These are phyloP conservation scores for Xiphophorus couchianus DNA, from an alignment of 2,113 vertebrate genomes.

Conservation along the genomic window DNA sequence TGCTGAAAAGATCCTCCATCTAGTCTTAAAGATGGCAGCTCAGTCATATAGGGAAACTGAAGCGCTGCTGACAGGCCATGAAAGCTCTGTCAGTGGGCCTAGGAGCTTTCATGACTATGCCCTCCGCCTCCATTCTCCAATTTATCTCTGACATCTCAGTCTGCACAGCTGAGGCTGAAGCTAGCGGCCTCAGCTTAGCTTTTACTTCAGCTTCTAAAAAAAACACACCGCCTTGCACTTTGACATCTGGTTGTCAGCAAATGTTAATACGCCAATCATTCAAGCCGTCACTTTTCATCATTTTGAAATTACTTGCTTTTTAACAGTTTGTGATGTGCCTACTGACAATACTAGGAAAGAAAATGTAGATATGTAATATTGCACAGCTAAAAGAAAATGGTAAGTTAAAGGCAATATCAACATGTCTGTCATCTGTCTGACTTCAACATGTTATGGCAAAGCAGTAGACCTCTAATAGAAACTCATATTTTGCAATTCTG, in stretches of 20 bases:
- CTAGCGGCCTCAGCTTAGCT: conserved; percentile 23
- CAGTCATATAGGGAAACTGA: conserved; percentile 13
- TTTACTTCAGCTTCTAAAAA: conserved; percentile 16
- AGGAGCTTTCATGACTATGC: conserved; percentile 41
- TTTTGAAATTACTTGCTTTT: background rate
- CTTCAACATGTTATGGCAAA: background rate
- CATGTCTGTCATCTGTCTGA: background rate
- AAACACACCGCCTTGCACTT: background rate
- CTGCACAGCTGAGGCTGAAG: conserved; percentile 17
- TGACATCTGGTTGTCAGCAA: conserved; percentile 20
- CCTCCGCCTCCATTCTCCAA: conserved; percentile 30
- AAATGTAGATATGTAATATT: background rate
- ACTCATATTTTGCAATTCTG: background rate
- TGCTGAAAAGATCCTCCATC: conserved; percentile 18
- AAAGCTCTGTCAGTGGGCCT: conserved; percentile 37
- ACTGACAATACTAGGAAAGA: background rate
- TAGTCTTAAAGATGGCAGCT: conserved; percentile 5
- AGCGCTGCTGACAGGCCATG: conserved; percentile 37
- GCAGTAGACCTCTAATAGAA: background rate
- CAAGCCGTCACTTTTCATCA: background rate
- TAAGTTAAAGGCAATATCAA: background rate
- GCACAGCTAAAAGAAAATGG: background rate
- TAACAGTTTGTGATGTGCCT: background rate
- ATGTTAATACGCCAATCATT: conserved; percentile 11
- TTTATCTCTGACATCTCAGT: conserved; percentile 47